phyloP scores from a whole-genome alignment of 2,797 vertebrate species.

The Hephaestus fuliginosus region DNA sequence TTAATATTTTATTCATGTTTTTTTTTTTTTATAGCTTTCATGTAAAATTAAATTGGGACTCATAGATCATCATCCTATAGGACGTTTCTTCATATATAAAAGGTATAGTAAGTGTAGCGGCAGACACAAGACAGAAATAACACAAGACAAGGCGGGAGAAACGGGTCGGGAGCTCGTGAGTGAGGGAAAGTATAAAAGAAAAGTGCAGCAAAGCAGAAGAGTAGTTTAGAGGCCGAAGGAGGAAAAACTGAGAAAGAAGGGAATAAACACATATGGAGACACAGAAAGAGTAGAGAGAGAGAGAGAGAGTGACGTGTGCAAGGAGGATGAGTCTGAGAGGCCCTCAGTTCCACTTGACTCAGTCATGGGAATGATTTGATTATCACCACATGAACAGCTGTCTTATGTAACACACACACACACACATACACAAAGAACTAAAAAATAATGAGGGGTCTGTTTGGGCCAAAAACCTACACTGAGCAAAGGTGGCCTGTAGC shows the following conservation, averaged over 20 bases:
- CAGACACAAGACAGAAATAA: conserved; percentile 24
- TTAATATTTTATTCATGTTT: not conserved
- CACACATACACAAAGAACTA: conserved; percentile 43
- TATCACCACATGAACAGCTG: conserved; percentile 84
- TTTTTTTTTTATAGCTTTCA: not conserved
- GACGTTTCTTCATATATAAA: not conserved
- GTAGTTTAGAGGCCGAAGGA: conserved; percentile 40
- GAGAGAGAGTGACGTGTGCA: conserved; percentile 53
- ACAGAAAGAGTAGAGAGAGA: conserved; percentile 30
- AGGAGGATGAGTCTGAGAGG: conserved; percentile 74
- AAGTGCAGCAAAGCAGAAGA: conserved; percentile 50
- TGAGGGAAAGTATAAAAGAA: conserved; percentile 35
- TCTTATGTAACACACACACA: conserved; percentile 79
- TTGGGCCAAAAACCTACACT: conserved; percentile 52
- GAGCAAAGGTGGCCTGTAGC: conserved; percentile 61
- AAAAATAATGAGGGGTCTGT: conserved; percentile 67
- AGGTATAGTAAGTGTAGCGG: not conserved
- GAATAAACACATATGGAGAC: conserved; percentile 52
- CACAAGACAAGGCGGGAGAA: not conserved
- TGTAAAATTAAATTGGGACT: conserved; percentile 12
- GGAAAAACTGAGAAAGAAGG: conserved; percentile 27
- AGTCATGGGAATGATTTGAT: conserved; percentile 87
- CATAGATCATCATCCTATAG: conserved; percentile 1
- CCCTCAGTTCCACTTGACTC: conserved; percentile 75
- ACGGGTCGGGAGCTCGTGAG: not conserved